Evolutionary conservation across 2,888 invertebrate genomes (phyloP).

Genomic region (Cinara cedri): DNA sequence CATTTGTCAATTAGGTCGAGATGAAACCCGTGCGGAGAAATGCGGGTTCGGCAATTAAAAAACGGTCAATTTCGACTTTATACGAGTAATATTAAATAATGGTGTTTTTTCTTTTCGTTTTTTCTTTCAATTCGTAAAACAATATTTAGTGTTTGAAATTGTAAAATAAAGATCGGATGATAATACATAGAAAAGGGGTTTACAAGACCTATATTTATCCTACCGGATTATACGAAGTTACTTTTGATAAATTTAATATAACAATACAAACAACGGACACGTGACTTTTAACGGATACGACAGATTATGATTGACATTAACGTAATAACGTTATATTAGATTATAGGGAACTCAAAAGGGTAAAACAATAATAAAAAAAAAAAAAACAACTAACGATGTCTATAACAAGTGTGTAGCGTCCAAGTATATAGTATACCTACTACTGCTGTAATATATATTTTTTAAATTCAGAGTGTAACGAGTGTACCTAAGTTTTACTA

Average conservation of each 20-base stretch:
- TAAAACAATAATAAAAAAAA: background rate
- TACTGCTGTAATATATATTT: too few relatives aligned
- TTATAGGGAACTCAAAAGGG: background rate
- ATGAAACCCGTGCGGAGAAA: background rate
- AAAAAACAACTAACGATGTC: background rate
- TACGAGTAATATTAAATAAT: constrained; percentile 4
- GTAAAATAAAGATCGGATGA: background rate
- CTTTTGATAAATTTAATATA: background rate
- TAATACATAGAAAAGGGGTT: constrained; percentile 21
- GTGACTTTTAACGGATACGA: constrained; percentile 17
- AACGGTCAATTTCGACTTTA: constrained; percentile 14
- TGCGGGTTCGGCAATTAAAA: constrained; percentile 36
- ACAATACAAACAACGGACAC: constrained; percentile 40
- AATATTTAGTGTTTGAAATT: constrained; percentile 21
- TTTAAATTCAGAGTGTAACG: too few relatives aligned
- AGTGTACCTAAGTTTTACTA: too few relatives aligned
- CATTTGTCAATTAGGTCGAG: constrained; percentile 27
- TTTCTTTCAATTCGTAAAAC: background rate
- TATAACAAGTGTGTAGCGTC: background rate
- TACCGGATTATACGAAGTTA: background rate
- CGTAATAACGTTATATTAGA: too few relatives aligned
- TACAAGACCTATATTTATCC: background rate
- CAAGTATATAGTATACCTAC: too few relatives aligned
- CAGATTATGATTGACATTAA: constrained; percentile 44
- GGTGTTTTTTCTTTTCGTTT: too few relatives aligned